Base-by-base conservation (phyloP, 2,113 vertebrate genomes). In the Halichoeres trimaculatus region DNA sequence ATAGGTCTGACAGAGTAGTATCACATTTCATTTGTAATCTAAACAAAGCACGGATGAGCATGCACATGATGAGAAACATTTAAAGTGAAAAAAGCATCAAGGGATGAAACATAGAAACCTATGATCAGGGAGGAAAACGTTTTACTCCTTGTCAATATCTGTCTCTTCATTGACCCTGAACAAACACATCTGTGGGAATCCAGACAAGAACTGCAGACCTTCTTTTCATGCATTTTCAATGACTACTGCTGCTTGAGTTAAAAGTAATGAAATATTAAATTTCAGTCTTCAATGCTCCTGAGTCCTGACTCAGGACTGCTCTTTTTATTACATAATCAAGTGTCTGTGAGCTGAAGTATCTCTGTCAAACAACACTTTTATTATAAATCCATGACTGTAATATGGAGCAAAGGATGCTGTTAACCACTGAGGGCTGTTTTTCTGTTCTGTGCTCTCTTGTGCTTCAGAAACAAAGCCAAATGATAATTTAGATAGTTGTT, bases 201-300 rank as follows among this genome's bases (percentile, higher is more conserved):
- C 76, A 78, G 70, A 68, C 63, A 26, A 72, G 24, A 67, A 23
- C 56, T 67, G 65, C 38, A 13, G 11, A 50, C 47, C 1, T 41
- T 43, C 34, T 80, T 56, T 76, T 83, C 77, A 78, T 86, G 74
- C 76, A 79, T 88, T 85, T 78, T 78, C 63, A 78, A 76, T 79
- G 68, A 80, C 70, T 56, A 56, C 68, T 26, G 72, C 77, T 85
- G 70, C 73, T 68, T 76, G 68, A 89, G 89, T 78, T 86, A 86
- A 76, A 80, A 55, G 17, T 75, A 80, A 89, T 89, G 11, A 90
- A 88, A 87, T 89, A 90, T 91, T 88, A 35, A 83, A 69, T 71
- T 53, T 71, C 87, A 53, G 62, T 68, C 48, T 81, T 76, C 64
- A 84, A 89, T 80, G 80, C 82, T 74, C 58, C 51, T 0, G 55